These are phyloP conservation scores for Clepsis dumicolana DNA, from an alignment of 2,888 invertebrate genomes.

Conservation along the genomic window DNA sequence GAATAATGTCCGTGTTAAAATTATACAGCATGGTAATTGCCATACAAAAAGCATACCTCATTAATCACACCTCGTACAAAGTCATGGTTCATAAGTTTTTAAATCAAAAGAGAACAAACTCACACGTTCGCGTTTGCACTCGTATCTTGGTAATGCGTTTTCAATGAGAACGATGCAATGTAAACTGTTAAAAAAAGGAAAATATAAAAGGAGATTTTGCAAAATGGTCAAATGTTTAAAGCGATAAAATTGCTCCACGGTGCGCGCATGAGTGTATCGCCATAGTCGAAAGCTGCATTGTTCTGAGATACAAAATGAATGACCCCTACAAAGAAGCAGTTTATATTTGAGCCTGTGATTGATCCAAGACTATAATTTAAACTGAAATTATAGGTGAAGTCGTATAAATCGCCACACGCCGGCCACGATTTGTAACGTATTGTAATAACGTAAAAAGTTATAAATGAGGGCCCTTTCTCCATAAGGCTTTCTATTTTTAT, in stretches of 20 bases:
- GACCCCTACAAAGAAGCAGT: conserved; percentile 44
- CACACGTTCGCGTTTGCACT: conserved; percentile 12
- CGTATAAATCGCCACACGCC: conserved; percentile 60
- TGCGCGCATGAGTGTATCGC: conserved; percentile 15
- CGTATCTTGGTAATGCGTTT: not conserved
- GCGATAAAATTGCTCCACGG: conserved; percentile 34
- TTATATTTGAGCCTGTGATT: conserved; percentile 52
- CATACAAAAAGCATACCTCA: conserved; percentile 18
- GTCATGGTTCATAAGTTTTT: conserved; percentile 15
- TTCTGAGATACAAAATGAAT: conserved; percentile 32
- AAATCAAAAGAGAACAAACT: not conserved
- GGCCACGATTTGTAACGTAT: conserved; percentile 66
- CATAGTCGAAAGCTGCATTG: conserved; percentile 34
- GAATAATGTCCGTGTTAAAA: conserved; percentile 23
- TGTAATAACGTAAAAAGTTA: conserved; percentile 64
- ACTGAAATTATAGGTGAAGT: conserved; percentile 71
- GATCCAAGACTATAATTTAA: conserved; percentile 63
- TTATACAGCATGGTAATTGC: conserved; percentile 17
- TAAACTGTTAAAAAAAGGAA: conserved; percentile 13
- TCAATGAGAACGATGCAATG: not conserved
- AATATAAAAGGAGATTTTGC: conserved; percentile 2
- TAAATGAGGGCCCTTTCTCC: conserved; percentile 65
- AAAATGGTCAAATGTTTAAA: conserved; percentile 31
- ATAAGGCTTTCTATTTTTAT: conserved; percentile 66
- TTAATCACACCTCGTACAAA: conserved; percentile 32